These are phyloP conservation scores for Spinus olivaceus DNA, from an alignment of 2,797 vertebrate genomes.

Conservation along the genomic window DNA sequence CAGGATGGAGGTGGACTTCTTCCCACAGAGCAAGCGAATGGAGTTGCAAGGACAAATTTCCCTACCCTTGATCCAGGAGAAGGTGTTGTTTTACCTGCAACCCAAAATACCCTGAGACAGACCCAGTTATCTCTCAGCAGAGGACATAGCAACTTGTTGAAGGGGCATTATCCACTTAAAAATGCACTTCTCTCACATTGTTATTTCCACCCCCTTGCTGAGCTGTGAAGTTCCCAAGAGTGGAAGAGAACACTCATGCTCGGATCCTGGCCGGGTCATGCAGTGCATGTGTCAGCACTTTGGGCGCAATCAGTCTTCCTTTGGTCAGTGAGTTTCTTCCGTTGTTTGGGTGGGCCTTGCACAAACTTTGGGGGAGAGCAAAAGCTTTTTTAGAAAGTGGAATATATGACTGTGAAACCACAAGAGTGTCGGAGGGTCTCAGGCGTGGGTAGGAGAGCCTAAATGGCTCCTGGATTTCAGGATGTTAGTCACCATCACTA, in stretches of 20 bases:
- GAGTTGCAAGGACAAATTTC: not conserved
- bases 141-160: not conserved
- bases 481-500: conserved; percentile 44
- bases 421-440: not conserved
- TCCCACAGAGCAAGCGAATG: not conserved
- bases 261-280: rapidly evolving
- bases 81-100: not conserved
- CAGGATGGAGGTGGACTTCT: not conserved
- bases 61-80: not conserved
- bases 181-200: rapidly evolving
- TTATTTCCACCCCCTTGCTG: not conserved
- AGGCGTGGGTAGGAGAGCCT: not conserved
- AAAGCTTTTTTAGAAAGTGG: conserved; percentile 47
- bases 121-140: not conserved
- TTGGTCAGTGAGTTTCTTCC: conserved; percentile 45
- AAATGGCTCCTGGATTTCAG: conserved; percentile 26
- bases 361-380: not conserved
- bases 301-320: not conserved
- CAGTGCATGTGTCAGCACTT: not conserved
- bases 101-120: not conserved
- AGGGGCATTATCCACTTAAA: not conserved
- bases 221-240: not conserved
- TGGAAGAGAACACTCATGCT: not conserved
- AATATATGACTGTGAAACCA: conserved; percentile 61
- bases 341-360: conserved; percentile 54